These are phyloP conservation scores for Philaenus spumarius DNA, from an alignment of 1,140 invertebrate genomes.

Conservation along the genomic window DNA sequence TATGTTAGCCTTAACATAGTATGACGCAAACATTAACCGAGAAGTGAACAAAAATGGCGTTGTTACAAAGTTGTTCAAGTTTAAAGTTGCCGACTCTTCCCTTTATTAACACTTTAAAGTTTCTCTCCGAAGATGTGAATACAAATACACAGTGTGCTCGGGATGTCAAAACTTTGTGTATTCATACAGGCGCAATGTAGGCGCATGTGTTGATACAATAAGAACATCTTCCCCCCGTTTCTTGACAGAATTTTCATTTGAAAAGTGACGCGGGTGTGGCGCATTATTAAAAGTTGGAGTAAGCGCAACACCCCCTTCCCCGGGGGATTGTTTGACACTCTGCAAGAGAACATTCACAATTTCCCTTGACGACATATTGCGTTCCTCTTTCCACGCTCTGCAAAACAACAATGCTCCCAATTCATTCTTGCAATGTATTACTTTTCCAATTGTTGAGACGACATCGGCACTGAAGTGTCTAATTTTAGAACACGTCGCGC, in stretches of 20 bases:
- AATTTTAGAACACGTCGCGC: too few species aligned
- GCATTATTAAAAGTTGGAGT: conserved; percentile 17
- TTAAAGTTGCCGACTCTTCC: too few species aligned
- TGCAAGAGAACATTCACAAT: conserved; percentile 13
- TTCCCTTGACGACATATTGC: conserved; percentile 16
- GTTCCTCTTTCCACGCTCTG: conserved; percentile 1
- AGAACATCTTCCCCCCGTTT: not conserved
- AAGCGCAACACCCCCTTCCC: not conserved
- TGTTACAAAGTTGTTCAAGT: too few species aligned
- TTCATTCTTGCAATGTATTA: not conserved
- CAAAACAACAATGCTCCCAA: conserved; percentile 14
- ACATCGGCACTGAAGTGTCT: too few species aligned
- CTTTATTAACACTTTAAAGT: too few species aligned
- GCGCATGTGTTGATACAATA: conserved; percentile 8
- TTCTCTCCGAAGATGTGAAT: too few species aligned
- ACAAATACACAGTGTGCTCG: too few species aligned
- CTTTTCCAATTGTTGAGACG: not conserved
- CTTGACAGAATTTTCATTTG: conserved; percentile 17
- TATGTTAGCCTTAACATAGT: too few species aligned
- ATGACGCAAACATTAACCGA: too few species aligned
- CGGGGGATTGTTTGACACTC: conserved; percentile 13
- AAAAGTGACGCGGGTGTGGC: conserved; percentile 15
- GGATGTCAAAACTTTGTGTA: too few species aligned
- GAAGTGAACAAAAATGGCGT: too few species aligned
- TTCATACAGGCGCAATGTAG: too few species aligned